A percentile compares a stretch with the other conserved stretches of the same genome.
These are phyloP conservation scores for Drosophila ohnishii DNA, from an alignment of 1,140 invertebrate species.

Conservation along the genomic window DNA sequence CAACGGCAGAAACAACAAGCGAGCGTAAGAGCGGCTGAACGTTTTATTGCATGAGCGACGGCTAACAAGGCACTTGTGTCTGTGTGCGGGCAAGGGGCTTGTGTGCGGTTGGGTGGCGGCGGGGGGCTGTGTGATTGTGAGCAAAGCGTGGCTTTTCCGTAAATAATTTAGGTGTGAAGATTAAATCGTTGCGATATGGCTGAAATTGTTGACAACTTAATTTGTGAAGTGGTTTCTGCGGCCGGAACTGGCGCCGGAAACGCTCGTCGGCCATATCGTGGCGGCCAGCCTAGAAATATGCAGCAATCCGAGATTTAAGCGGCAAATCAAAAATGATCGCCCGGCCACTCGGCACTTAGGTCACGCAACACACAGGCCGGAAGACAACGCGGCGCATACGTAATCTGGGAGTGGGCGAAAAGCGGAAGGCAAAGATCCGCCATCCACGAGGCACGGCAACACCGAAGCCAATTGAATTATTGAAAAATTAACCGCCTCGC, in stretches of 20 bases:
- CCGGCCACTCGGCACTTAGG: slow-evolving; percentile 36
- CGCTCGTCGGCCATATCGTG: slow-evolving; percentile 19
- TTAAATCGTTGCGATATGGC: slow-evolving; percentile 75
- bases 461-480: slow-evolving; percentile 68
- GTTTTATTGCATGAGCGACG: slow-evolving; percentile 75
- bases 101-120: slow-evolving; percentile 6
- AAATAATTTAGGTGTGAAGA: slow-evolving; percentile 82
- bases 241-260: slow-evolving; percentile 57
- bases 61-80: slow-evolving; percentile 54
- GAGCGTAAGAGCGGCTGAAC: slow-evolving; percentile 52
- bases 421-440: slow-evolving; percentile 6
- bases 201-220: slow-evolving; percentile 82
- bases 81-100: slow-evolving; percentile 8
- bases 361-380: slow-evolving; percentile 37
- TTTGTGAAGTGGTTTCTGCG: slow-evolving; percentile 73
- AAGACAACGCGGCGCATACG: slow-evolving; percentile 54
- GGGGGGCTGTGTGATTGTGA: slow-evolving; percentile 8
- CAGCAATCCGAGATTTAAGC: slow-evolving; percentile 60
- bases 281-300: slow-evolving; percentile 25
- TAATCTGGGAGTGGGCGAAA: slow-evolving; percentile 41
- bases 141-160: slow-evolving; percentile 51
- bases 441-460: not conserved
- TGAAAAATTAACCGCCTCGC: slow-evolving; percentile 72
- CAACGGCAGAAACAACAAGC: slow-evolving; percentile 43
- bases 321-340: slow-evolving; percentile 62